These are phyloP conservation scores for Campoletis sonorensis DNA, from an alignment of 1,140 invertebrate species.

Conservation along the genomic window DNA sequence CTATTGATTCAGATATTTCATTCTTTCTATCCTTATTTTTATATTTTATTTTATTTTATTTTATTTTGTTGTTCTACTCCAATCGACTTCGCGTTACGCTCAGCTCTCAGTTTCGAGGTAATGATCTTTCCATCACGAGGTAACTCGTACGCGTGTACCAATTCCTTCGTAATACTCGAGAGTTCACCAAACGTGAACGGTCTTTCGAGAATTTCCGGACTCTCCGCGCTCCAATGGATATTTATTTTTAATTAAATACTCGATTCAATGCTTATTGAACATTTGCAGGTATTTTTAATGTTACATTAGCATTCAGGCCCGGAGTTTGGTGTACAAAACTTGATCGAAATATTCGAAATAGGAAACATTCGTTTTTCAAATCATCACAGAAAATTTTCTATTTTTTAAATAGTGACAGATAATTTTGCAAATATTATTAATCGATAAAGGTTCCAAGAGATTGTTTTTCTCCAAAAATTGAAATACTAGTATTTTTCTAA, in stretches of 20 bases:
- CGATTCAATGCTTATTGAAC: too few species aligned
- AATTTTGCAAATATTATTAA: too few species aligned
- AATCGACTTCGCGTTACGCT: not conserved
- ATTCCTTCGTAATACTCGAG: not conserved
- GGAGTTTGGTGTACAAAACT: too few species aligned
- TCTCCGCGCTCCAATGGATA: not conserved
- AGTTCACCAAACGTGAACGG: not conserved
- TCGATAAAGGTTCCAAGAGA: too few species aligned
- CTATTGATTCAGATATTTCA: constrained; percentile 13
- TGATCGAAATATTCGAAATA: too few species aligned
- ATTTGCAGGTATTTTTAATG: too few species aligned
- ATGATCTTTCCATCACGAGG: constrained; percentile 6
- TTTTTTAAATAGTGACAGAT: too few species aligned
- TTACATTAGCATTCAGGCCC: too few species aligned
- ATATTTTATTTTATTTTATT: not conserved
- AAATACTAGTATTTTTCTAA: too few species aligned
- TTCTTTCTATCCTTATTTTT: not conserved
- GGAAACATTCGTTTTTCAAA: too few species aligned
- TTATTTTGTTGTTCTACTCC: not conserved
- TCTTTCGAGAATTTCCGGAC: constrained; percentile 12
- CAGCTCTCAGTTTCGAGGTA: not conserved
- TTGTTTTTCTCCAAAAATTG: too few species aligned
- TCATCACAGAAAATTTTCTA: too few species aligned
- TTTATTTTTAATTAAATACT: not conserved
- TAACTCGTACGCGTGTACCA: not conserved